phyloP scores from a whole-genome alignment of 2,113 vertebrate genomes.

The Ifrita kowaldi region DNA sequence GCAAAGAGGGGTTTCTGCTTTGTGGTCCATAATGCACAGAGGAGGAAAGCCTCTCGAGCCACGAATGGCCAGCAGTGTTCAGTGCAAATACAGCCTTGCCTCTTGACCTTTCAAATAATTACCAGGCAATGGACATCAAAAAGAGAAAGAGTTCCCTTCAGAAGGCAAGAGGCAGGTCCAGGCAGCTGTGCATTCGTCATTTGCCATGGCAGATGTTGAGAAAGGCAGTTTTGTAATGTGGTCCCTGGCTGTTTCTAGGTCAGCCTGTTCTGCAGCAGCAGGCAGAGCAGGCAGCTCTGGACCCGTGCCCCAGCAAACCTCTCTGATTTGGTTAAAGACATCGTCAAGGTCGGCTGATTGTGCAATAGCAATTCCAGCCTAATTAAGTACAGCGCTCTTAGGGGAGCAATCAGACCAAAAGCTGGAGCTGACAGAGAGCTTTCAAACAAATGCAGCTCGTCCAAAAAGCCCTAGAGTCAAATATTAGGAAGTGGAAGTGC shows the following conservation, averaged over 20 bases:
- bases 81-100: conserved; percentile 11
- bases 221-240: not conserved
- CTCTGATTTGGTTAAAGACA: not conserved
- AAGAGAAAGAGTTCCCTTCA: not conserved
- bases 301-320: not conserved
- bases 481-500: not conserved
- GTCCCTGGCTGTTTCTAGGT: conserved; percentile 49
- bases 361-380: not conserved
- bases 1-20: not conserved
- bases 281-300: not conserved
- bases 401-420: conserved; percentile 15
- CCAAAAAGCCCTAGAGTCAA: conserved; percentile 16
- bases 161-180: not conserved
- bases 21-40: not conserved
- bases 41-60: not conserved
- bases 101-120: not conserved
- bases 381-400: conserved; percentile 28
- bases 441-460: not conserved
- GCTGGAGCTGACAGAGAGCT: conserved; percentile 10
- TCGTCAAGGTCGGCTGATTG: not conserved
- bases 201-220: not conserved
- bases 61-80: not conserved
- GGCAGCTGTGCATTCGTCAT: not conserved
- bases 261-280: conserved; percentile 31
- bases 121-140: not conserved